Conservation (phyloP, 1,140 invertebrate genomes). For the Zaprionus nigranus region DNA sequence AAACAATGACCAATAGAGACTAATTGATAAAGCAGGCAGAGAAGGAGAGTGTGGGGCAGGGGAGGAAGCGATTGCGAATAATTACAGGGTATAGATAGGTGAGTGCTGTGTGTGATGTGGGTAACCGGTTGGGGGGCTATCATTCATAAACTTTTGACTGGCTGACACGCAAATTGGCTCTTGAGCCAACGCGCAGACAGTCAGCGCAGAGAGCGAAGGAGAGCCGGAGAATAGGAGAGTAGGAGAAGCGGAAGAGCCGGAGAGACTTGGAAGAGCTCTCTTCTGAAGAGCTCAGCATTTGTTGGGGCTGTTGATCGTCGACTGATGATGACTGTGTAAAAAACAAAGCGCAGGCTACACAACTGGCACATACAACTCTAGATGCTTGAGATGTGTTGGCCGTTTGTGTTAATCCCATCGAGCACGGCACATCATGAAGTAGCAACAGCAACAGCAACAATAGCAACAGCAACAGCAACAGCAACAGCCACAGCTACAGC, state of each 20-base stretch:
- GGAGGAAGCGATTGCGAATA: slow-evolving; percentile 48
- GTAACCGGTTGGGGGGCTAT: slow-evolving; percentile 72
- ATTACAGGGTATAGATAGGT: slow-evolving; percentile 12
- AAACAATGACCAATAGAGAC: slow-evolving; percentile 76
- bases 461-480: slow-evolving; percentile 34
- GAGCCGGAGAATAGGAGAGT: not conserved
- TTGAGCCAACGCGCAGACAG: slow-evolving; percentile 76
- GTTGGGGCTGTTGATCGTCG: slow-evolving; percentile 63
- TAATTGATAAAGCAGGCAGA: slow-evolving; percentile 64
- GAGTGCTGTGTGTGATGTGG: slow-evolving; percentile 9
- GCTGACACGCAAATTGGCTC: slow-evolving; percentile 80
- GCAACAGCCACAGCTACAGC: not conserved
- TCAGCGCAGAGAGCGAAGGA: slow-evolving; percentile 47
- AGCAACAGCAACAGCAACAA: slow-evolving; percentile 66
- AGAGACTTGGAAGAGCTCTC: slow-evolving; percentile 48
- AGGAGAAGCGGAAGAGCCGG: slow-evolving; percentile 42
- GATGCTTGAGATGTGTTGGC: slow-evolving; percentile 80
- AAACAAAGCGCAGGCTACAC: slow-evolving; percentile 71
- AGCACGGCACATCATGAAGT: slow-evolving; percentile 77
- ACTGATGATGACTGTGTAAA: slow-evolving; percentile 73
- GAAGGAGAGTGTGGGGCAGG: slow-evolving; percentile 23
- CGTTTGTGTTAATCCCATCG: slow-evolving; percentile 82
- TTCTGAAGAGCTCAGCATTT: slow-evolving; percentile 40
- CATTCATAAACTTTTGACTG: slow-evolving; percentile 77
- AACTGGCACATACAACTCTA: slow-evolving; percentile 78